Percentiles rank a stretch among this genome's conserved stretches.
These are phyloP conservation scores for Halocynthia aurantium DNA, from an alignment of 23 tunicate genomes.

Conservation along the genomic window DNA sequence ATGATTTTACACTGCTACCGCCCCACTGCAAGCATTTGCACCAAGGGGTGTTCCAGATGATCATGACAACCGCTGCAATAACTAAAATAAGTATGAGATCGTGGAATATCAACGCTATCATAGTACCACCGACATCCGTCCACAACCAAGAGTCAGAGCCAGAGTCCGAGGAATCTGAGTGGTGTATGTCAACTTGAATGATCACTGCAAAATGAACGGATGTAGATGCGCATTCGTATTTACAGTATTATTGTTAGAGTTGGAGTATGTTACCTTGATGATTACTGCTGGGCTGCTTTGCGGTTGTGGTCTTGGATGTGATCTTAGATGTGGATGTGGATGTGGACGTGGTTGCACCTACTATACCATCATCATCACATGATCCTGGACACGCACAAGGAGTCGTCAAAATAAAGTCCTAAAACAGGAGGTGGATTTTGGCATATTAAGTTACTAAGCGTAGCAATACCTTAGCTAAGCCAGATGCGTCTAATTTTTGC, in stretches of 20 bases:
- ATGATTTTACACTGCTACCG: no score
- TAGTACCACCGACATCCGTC: not conserved
- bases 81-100: not conserved
- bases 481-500: not conserved
- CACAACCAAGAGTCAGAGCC: not conserved
- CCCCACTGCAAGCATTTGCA: no score
- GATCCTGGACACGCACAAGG: slow-evolving; percentile 90
- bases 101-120: slow-evolving; percentile 1
- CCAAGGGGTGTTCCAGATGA: not conserved
- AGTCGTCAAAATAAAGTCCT: slow-evolving; percentile 67
- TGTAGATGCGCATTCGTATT: no score
- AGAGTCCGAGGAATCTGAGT: no score
- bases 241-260: no score
- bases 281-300: no score
- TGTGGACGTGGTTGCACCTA: slow-evolving; percentile 10
- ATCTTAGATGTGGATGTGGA: no score
- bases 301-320: no score
- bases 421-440: not conserved
- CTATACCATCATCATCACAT: slow-evolving; percentile 64
- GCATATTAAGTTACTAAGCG: no score
- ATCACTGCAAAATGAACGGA: no score
- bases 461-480: not conserved
- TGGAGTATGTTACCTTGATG: no score
- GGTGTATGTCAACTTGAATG: no score
- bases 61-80: not conserved